A percentile compares a stretch with the other conserved stretches of the same genome.
These are phyloP conservation scores for Tachina grossa DNA, from an alignment of 2,888 invertebrate species.

Conservation along the genomic window DNA sequence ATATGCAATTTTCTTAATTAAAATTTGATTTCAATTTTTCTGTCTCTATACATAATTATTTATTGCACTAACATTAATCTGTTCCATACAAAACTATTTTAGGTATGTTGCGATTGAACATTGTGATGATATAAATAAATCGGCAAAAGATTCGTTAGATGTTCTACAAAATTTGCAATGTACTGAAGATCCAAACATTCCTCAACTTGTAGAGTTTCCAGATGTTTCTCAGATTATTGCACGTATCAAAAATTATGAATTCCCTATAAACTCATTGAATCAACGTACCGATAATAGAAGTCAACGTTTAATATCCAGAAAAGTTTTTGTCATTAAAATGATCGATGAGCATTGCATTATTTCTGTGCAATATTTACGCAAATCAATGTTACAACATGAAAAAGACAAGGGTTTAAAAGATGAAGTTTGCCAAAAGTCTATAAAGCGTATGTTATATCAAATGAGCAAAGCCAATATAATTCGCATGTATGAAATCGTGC, in stretches of 20 bases:
- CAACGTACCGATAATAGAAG: slow-evolving; percentile 67
- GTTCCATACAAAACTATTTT: not conserved
- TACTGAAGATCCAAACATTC: slow-evolving; percentile 75
- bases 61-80: too few species aligned
- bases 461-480: slow-evolving; percentile 82
- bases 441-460: slow-evolving; percentile 85
- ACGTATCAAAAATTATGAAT: slow-evolving; percentile 70
- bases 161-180: slow-evolving; percentile 75
- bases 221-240: slow-evolving; percentile 75
- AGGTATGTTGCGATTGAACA: slow-evolving; percentile 73
- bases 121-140: slow-evolving; percentile 70
- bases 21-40: too few species aligned
- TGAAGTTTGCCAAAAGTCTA: slow-evolving; percentile 84
- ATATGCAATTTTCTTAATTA: too few species aligned
- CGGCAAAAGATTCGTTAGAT: slow-evolving; percentile 68
- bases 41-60: too few species aligned
- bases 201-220: slow-evolving; percentile 68
- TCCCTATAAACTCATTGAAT: slow-evolving; percentile 37
- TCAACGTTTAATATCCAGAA: slow-evolving; percentile 83
- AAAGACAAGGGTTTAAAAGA: slow-evolving; percentile 85
- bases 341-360: slow-evolving; percentile 86
- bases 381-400: slow-evolving; percentile 84
- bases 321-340: slow-evolving; percentile 86
- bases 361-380: slow-evolving; percentile 84
- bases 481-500: slow-evolving; percentile 77